A percentile compares a stretch with the other conserved stretches of the same genome.
phyloP scores from a whole-genome alignment of 2,888 invertebrate species.

The Arctia plantaginis region DNA sequence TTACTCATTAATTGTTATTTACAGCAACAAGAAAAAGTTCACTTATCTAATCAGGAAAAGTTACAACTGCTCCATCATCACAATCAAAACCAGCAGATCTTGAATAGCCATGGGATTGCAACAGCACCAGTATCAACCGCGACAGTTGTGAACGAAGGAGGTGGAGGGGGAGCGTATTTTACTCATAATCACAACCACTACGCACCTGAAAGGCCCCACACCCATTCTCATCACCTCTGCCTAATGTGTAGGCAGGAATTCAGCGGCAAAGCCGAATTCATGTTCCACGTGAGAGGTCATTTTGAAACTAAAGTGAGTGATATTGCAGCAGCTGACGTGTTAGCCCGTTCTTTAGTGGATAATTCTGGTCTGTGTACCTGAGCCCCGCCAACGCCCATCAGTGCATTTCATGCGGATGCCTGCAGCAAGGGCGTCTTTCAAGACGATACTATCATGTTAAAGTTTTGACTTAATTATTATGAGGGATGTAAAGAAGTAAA shows the following conservation, averaged over 20 bases:
- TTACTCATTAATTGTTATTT: constrained; percentile 24
- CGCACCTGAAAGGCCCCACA: constrained; percentile 79
- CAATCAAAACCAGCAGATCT: constrained; percentile 82
- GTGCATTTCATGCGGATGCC: constrained; percentile 75
- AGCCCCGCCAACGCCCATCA: constrained; percentile 78
- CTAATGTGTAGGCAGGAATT: constrained; percentile 89
- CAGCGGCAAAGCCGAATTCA: constrained; percentile 89
- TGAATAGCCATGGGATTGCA: constrained; percentile 80
- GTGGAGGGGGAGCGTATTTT: constrained; percentile 75
- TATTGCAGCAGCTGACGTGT: constrained; percentile 83
- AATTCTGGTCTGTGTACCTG: constrained; percentile 86
- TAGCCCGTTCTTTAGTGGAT: constrained; percentile 84
- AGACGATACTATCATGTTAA: constrained; percentile 82
- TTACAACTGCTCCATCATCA: constrained; percentile 81
- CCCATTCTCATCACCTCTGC: constrained; percentile 86
- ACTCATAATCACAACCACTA: constrained; percentile 82
- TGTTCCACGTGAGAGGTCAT: constrained; percentile 89
- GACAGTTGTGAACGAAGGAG: constrained; percentile 78
- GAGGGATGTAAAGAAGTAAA: constrained; percentile 24
- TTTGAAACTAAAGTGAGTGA: constrained; percentile 87
- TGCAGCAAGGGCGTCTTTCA: constrained; percentile 78
- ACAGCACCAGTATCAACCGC: constrained; percentile 80
- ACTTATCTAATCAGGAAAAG: constrained; percentile 82
- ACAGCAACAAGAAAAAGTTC: constrained; percentile 83
- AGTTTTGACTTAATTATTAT: constrained; percentile 66